Conservation (phyloP, 2,797 vertebrate species). For the Rachycentron canadum region DNA sequence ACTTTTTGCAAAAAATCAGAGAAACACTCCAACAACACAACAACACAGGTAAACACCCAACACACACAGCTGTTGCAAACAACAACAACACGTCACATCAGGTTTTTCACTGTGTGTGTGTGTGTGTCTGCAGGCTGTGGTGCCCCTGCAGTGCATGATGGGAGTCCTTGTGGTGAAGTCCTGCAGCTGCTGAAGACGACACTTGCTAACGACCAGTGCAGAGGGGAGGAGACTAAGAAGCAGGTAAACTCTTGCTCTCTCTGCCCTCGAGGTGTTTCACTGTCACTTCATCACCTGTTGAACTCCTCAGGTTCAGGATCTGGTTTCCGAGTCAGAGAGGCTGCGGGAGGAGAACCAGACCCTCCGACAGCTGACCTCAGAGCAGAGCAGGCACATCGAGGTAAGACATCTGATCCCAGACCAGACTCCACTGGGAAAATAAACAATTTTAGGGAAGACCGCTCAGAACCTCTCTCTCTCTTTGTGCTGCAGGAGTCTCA, state of each 20-base stretch:
- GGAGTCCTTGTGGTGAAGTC: slow-evolving; percentile 47
- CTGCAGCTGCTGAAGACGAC: slow-evolving; percentile 55
- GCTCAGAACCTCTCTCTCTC: neutral
- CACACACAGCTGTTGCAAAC: neutral
- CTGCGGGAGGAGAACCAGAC: slow-evolving; percentile 56
- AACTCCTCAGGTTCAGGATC: slow-evolving; percentile 64
- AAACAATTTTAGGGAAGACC: neutral
- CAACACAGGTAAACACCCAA: slow-evolving; percentile 14
- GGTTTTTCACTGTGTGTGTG: neutral
- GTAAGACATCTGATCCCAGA: neutral
- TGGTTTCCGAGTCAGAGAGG: slow-evolving; percentile 25
- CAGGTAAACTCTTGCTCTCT: slow-evolving; percentile 46
- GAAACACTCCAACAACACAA: slow-evolving; percentile 38
- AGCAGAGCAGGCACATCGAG: slow-evolving; percentile 43
- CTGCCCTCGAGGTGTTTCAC: neutral
- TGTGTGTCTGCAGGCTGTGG: neutral
- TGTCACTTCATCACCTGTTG: neutral
- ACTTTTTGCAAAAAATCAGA: slow-evolving; percentile 24
- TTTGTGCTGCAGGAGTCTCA: slow-evolving; percentile 54
- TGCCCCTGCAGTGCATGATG: slow-evolving; percentile 56
- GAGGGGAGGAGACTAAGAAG: slow-evolving; percentile 30
- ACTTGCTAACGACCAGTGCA: slow-evolving; percentile 44
- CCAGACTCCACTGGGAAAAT: neutral
- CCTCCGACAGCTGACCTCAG: slow-evolving; percentile 48
- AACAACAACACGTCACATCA: neutral